Percentiles rank a stretch among this genome's conserved stretches.
These are phyloP conservation scores for Lonchura striata DNA, from an alignment of 2,113 vertebrate species.

Conservation along the genomic window DNA sequence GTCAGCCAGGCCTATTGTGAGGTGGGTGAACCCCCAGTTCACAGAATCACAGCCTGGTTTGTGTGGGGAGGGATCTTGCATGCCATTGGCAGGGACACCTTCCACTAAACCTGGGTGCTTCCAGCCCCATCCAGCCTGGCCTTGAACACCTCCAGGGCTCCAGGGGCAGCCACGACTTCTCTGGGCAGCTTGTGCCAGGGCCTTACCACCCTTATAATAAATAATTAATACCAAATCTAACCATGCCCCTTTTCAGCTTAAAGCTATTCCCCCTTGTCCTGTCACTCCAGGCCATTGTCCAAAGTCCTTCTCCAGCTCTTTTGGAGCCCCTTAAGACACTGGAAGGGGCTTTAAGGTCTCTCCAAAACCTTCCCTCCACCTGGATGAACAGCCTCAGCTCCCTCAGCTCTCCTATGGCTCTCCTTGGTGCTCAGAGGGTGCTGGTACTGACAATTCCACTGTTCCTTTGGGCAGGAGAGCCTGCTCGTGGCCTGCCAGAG, in stretches of 20 bases:
- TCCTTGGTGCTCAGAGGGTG: neutral
- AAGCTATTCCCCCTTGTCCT: neutral
- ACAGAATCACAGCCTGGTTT: neutral
- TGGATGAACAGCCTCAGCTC: neutral
- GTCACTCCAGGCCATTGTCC: neutral
- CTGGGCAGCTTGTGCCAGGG: neutral
- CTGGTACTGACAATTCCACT: neutral
- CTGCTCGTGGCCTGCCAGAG: constrained; percentile 83
- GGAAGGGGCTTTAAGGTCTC: neutral
- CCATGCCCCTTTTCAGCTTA: neutral
- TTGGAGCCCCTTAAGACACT: neutral
- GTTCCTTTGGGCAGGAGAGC: constrained; percentile 76
- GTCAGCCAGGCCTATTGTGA: constrained; percentile 87
- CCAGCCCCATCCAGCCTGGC: fast-evolving
- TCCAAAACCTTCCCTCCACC: neutral
- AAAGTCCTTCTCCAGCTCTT: neutral
- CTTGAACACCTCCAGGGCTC: neutral
- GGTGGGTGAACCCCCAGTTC: constrained; percentile 69
- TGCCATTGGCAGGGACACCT: neutral
- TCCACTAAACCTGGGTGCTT: neutral
- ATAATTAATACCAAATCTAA: neutral
- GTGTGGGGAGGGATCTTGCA: neutral
- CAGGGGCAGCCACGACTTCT: neutral
- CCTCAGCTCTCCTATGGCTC: neutral
- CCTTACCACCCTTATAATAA: neutral